Base-by-base conservation (phyloP, 2,113 vertebrate genomes). In the Canis aureus region DNA sequence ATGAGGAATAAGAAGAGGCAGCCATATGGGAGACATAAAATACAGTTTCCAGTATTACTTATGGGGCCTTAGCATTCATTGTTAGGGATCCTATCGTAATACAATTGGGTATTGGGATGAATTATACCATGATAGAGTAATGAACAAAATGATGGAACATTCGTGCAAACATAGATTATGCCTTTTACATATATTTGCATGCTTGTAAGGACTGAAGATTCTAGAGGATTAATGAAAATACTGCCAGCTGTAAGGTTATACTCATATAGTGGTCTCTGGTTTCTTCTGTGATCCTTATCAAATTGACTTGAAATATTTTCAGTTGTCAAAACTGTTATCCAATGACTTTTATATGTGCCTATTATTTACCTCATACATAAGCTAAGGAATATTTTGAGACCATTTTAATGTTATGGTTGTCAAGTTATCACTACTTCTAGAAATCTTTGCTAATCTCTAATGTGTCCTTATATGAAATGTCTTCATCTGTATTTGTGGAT, bases 241-340 rank as follows among this genome's bases (percentile, higher is more conserved):
- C 32, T 79, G 55, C 32, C 35, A 90, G 53, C 64, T 87, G 6
- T 20, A 20, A 80, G 11, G 15, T 95, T 96, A 60, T 93, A 92
- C 89, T 76, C 22, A 78, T 84, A 51, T 88, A 57, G 29, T 79
- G 6, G 15, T 91, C 25, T 86, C 62, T 53, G 19, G 53, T 94
- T 86, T 76, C 71, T 71, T 91, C 49, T 69, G 9, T 69, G 49
- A 73, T 92, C 19, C 29, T 43, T 35, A 51, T 95, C 27, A 94
- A 3, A 27, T 95, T 95, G 73, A 84, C 62, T 97, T 71, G 76
- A 95, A 96, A 71, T 94, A 84, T 71, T 92, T 97, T 87, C 29
- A 92, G 0, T 79, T 78, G 38, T 93, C 76, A 94, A 27, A 81
- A 32, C 66, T 81, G 4, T 43, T 43, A 43, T 43, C 43, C 43